phyloP scores from a whole-genome alignment of 1,140 invertebrate genomes.

The Calycopis cecrops region DNA sequence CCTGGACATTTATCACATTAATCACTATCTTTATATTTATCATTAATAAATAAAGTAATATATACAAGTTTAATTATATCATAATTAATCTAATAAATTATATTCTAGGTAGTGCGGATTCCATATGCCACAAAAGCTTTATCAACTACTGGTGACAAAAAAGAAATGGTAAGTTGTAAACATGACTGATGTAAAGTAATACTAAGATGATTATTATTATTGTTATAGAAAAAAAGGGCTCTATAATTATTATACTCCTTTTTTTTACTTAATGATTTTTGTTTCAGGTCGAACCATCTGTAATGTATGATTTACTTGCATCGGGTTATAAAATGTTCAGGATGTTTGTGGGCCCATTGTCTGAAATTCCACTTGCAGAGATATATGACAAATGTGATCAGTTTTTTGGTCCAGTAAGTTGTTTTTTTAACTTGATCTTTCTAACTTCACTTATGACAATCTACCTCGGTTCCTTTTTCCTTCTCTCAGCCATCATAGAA shows the following conservation, averaged over 20 bases:
- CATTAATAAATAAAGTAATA: too few relatives aligned
- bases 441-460: neutral
- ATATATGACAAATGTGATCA: slow-evolving; percentile 61
- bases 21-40: too few relatives aligned
- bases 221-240: too few relatives aligned
- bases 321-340: slow-evolving; percentile 64
- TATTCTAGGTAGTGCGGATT: slow-evolving; percentile 57
- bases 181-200: too few relatives aligned
- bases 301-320: slow-evolving; percentile 54
- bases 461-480: too few relatives aligned
- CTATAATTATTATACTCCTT: too few relatives aligned
- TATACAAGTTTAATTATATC: too few relatives aligned
- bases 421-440: slow-evolving; percentile 12
- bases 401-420: slow-evolving; percentile 60
- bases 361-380: slow-evolving; percentile 46
- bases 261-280: slow-evolving; percentile 3
- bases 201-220: too few relatives aligned
- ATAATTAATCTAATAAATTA: too few relatives aligned
- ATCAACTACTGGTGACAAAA: slow-evolving; percentile 45
- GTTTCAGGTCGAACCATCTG: slow-evolving; percentile 50
- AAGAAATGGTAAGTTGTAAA: slow-evolving; percentile 44
- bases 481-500: too few relatives aligned
- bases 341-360: slow-evolving; percentile 58
- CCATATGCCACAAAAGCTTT: slow-evolving; percentile 58
- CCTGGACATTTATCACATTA: too few relatives aligned